A percentile compares a stretch with the other conserved stretches of the same genome.
phyloP scores from a whole-genome alignment of 1,140 invertebrate species.

The Gryllus bimaculatus region DNA sequence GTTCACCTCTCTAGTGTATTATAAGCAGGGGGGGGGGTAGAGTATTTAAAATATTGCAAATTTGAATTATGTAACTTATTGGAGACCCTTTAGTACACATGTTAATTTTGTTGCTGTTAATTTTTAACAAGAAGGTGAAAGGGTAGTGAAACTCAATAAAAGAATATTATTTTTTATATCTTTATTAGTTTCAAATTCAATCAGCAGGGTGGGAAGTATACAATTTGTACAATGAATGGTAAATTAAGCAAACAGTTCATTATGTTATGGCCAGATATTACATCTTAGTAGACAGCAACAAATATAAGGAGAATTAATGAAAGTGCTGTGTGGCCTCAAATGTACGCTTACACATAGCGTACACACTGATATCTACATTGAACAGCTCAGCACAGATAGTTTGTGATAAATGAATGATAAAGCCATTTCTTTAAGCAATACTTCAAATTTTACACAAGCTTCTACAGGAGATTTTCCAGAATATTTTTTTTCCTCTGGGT shows the following conservation, averaged over 20 bases:
- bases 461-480: not conserved
- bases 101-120: no score
- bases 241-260: conserved; percentile 5
- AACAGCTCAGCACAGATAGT: conserved; percentile 3
- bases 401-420: conserved; percentile 2
- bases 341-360: not conserved
- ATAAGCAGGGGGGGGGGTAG: no score
- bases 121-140: no score
- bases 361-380: not conserved
- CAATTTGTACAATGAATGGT: conserved; percentile 5
- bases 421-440: not conserved
- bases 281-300: not conserved
- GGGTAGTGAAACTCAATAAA: not conserved
- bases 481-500: not conserved
- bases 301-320: not conserved
- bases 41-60: no score
- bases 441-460: conserved; percentile 5
- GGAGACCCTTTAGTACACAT: no score
- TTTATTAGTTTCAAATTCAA: conserved; percentile 6
- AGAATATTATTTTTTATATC: not conserved
- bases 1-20: no score
- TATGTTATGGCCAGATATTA: not conserved
- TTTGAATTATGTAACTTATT: no score
- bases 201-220: conserved; percentile 3
- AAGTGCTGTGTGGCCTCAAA: not conserved